Evolutionary conservation across 1,140 invertebrate species (phyloP).

Genomic region (Parasteatoda tepidariorum): DNA sequence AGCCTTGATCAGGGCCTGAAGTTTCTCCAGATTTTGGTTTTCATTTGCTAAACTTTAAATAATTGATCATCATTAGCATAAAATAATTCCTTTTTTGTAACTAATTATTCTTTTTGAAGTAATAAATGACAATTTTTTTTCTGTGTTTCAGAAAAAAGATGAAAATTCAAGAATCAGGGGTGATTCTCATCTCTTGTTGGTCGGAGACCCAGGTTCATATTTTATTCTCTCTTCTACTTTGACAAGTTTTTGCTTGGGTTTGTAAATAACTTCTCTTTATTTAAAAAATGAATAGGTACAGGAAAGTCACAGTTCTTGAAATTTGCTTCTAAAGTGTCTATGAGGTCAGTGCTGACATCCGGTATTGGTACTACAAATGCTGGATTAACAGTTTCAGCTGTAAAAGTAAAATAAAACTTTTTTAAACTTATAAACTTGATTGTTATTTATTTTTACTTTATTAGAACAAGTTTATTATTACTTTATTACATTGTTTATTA

Average conservation of each 20-base stretch:
- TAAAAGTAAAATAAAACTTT: conserved; percentile 74
- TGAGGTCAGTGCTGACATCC: conserved; percentile 85
- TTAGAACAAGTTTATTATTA: not conserved
- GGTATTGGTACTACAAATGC: conserved; percentile 87
- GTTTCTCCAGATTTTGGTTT: no score
- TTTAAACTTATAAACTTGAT: not conserved
- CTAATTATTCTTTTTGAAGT: no score
- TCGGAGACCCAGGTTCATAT: conserved; percentile 85
- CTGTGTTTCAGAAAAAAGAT: conserved; percentile 51
- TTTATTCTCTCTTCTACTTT: not conserved
- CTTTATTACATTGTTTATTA: not conserved
- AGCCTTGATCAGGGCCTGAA: no score
- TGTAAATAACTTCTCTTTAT: not conserved
- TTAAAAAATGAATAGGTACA: conserved; percentile 69
- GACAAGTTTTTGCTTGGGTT: not conserved
- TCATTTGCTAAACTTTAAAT: no score
- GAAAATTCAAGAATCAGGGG: conserved; percentile 73
- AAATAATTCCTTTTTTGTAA: no score
- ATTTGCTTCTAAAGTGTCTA: conserved; percentile 79
- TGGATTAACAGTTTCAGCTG: conserved; percentile 87
- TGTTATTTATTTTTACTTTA: no score
- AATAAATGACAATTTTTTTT: no score
- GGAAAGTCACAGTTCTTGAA: conserved; percentile 91
- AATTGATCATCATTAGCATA: no score
- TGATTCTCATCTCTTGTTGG: conserved; percentile 86